Conservation (phyloP, 2,888 invertebrate species). For the Pachymerium ferrugineum region DNA sequence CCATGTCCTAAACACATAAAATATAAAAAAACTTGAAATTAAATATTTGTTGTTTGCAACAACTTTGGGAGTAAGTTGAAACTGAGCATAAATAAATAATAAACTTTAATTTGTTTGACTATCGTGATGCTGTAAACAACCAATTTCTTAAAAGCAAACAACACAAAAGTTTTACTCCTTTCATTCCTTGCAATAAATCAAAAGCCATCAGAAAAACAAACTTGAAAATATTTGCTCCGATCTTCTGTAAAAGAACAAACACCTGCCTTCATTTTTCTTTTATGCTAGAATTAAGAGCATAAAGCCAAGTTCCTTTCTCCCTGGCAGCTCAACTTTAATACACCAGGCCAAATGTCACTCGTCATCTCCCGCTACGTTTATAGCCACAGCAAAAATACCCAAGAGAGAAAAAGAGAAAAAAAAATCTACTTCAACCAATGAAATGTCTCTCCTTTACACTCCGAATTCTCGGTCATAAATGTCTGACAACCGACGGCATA, state of each 20-base stretch:
- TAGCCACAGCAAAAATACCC: constrained; percentile 25
- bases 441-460: constrained; percentile 22
- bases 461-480: constrained; percentile 15
- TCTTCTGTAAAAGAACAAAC: not conserved
- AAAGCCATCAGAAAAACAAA: not conserved
- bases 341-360: constrained; percentile 19
- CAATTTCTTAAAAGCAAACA: not conserved
- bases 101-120: too few relatives aligned
- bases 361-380: constrained; percentile 24
- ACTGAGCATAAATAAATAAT: too few relatives aligned
- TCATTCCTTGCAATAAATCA: not conserved
- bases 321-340: constrained; percentile 17
- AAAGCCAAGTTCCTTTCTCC: constrained; percentile 5
- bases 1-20: too few relatives aligned
- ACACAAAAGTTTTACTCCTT: too few relatives aligned
- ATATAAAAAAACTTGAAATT: not conserved
- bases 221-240: not conserved
- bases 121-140: too few relatives aligned
- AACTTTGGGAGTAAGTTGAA: too few relatives aligned
- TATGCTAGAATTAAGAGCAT: constrained; percentile 11
- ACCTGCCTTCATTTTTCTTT: constrained; percentile 11
- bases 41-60: too few relatives aligned
- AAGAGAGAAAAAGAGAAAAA: constrained; percentile 16
- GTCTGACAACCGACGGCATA: constrained; percentile 14
- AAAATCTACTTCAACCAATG: constrained; percentile 22